These are phyloP conservation scores for Eublepharis macularius DNA, from an alignment of 2,113 vertebrate species.

Conservation along the genomic window DNA sequence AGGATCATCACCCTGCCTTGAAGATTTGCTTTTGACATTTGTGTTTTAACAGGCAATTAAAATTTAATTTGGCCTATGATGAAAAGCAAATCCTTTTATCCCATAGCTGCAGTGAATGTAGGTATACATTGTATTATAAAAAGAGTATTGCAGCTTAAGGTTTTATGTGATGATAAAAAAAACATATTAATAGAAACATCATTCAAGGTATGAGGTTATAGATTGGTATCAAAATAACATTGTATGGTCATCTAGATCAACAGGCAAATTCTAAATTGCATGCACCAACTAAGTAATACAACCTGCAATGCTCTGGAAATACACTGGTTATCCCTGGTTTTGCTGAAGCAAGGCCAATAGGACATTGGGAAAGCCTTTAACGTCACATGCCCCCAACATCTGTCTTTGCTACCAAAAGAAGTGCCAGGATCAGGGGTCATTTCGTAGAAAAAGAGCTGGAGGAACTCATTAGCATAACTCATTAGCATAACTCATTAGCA, in stretches of 20 bases:
- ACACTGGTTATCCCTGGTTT: too few species aligned
- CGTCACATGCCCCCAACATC: too few species aligned
- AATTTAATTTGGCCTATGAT: slow-evolving; percentile 75
- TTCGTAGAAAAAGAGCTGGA: too few species aligned
- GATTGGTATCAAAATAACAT: not conserved
- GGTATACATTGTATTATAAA: slow-evolving; percentile 62
- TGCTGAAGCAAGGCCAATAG: too few species aligned
- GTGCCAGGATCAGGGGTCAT: too few species aligned
- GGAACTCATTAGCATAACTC: too few species aligned
- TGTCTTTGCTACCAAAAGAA: too few species aligned
- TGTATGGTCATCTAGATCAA: not conserved
- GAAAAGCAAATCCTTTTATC: slow-evolving; percentile 76
- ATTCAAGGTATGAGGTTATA: not conserved
- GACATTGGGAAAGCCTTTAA: too few species aligned
- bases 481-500: too few species aligned
- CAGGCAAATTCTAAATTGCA: not conserved
- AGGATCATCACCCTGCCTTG: slow-evolving; percentile 58
- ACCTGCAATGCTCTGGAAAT: too few species aligned
- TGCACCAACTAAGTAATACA: not conserved
- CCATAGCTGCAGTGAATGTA: slow-evolving; percentile 59
- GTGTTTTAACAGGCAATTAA: slow-evolving; percentile 77
- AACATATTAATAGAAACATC: not conserved
- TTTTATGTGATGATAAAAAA: slow-evolving; percentile 56
- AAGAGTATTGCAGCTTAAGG: slow-evolving; percentile 51
- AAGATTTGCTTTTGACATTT: slow-evolving; percentile 77